A percentile compares a stretch with the other conserved stretches of the same genome.
These are phyloP conservation scores for Phainopepla nitens DNA, from an alignment of 2,113 vertebrate genomes.

Conservation along the genomic window DNA sequence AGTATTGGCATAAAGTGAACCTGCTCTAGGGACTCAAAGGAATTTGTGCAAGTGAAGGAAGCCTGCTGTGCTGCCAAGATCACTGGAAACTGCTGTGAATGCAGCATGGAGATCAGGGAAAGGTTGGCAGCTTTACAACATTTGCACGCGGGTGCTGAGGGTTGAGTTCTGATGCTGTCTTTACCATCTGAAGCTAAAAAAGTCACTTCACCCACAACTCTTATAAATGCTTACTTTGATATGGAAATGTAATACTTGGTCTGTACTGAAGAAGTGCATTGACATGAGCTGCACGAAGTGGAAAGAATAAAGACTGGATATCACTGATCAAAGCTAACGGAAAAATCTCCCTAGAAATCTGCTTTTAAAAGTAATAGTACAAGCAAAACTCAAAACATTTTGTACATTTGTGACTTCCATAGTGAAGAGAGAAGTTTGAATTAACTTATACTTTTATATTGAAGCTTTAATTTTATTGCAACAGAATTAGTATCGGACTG, in stretches of 20 bases:
- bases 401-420: background rate
- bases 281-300: background rate
- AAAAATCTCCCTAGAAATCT: background rate
- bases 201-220: background rate
- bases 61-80: background rate
- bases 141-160: fast-evolving
- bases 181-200: background rate
- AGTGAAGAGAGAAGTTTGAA: background rate
- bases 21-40: background rate
- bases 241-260: background rate
- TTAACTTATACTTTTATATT: background rate
- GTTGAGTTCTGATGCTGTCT: background rate
- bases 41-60: background rate
- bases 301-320: background rate
- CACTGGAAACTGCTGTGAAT: background rate
- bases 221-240: background rate
- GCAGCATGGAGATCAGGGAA: background rate
- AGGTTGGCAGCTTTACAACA: background rate
- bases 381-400: background rate
- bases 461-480: background rate
- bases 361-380: background rate
- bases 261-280: background rate
- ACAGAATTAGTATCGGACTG: background rate
- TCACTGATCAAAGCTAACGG: background rate
- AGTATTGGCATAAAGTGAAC: background rate